These are phyloP conservation scores for Sebastes baramenuke DNA, from an alignment of 2,797 vertebrate genomes.

Conservation along the genomic window DNA sequence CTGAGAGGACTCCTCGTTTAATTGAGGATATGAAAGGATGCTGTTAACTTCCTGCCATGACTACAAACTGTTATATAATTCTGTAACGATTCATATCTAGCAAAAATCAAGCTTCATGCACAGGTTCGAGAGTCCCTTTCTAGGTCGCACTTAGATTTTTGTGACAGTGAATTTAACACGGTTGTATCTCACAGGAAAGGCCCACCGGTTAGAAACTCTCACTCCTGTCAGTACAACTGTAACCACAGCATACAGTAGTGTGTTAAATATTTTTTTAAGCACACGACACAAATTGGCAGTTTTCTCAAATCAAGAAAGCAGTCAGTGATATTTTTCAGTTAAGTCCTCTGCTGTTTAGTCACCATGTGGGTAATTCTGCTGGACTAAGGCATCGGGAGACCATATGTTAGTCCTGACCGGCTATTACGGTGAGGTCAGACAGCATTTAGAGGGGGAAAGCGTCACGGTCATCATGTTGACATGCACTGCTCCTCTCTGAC, in stretches of 20 bases:
- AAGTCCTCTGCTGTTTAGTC: constrained; percentile 48
- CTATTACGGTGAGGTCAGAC: constrained; percentile 77
- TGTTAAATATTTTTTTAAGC: constrained; percentile 19
- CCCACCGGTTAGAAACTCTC: not conserved
- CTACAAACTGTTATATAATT: not conserved
- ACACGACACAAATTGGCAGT: constrained; percentile 9
- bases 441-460: constrained; percentile 68
- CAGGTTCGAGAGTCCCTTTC: not conserved
- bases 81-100: not conserved
- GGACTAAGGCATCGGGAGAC: constrained; percentile 64
- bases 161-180: not conserved
- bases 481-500: constrained; percentile 65
- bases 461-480: constrained; percentile 72
- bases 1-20: not conserved
- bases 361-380: constrained; percentile 47
- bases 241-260: constrained; percentile 26
- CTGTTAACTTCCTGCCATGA: not conserved
- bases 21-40: not conserved
- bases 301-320: constrained; percentile 38
- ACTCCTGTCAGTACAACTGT: not conserved
- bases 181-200: constrained; percentile 4
- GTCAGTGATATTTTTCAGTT: constrained; percentile 49
- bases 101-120: not conserved
- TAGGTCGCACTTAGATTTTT: not conserved
- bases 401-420: constrained; percentile 66